These are phyloP conservation scores for Lepus timidus DNA, from an alignment of 2,113 vertebrate genomes.

Conservation along the genomic window DNA sequence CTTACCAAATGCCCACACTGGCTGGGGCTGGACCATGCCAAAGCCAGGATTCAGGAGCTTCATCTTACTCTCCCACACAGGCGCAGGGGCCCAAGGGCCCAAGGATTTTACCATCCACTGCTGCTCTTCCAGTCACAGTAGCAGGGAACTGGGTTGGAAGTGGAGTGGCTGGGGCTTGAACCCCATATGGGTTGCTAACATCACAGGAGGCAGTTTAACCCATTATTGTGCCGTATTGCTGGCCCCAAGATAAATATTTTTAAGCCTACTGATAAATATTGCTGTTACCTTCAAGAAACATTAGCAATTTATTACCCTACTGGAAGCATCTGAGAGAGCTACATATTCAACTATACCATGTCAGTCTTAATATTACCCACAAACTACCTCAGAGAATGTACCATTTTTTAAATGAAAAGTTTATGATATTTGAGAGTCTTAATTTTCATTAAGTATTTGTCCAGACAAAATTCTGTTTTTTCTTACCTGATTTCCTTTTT, in stretches of 20 bases:
- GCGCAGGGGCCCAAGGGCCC: no score
- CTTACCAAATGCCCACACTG: no score
- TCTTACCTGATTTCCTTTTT: background rate
- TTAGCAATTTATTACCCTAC: background rate
- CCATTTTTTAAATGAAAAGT: background rate
- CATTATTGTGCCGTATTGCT: no score
- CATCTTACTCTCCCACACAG: no score
- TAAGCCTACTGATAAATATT: background rate
- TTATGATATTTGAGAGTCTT: background rate
- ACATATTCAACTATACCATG: background rate
- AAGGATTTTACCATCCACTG: no score
- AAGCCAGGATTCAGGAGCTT: no score
- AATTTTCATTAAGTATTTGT: constrained; percentile 4
- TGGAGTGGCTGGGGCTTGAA: no score
- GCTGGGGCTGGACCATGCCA: no score
- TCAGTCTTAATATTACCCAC: background rate
- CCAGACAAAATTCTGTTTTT: background rate
- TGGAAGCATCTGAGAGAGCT: background rate
- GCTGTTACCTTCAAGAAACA: background rate
- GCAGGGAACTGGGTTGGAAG: no score
- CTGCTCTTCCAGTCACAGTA: no score
- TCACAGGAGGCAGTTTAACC: no score
- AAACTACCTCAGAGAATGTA: background rate
- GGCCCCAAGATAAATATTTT: background rate
- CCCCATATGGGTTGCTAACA: no score